Evolutionary conservation across 2,113 vertebrate species (phyloP).

Genomic region (Antigone vipio): DNA sequence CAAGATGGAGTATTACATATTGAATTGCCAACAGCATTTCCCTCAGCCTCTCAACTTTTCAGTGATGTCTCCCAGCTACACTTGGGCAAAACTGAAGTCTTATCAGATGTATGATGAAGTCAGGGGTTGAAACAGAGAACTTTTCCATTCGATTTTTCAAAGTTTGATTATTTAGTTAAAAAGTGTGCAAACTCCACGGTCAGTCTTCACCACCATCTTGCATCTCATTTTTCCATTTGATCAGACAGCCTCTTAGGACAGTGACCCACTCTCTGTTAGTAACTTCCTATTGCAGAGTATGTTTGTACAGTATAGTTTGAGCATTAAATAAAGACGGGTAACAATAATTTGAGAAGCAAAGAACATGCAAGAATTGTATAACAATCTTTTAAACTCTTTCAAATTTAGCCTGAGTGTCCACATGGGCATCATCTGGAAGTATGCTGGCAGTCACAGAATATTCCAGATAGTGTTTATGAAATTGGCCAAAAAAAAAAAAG

Average conservation of each 20-base stretch:
- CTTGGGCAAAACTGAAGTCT: not conserved
- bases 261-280: not conserved
- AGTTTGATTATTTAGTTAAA: not conserved
- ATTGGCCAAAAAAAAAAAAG: not conserved
- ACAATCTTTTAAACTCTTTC: not conserved
- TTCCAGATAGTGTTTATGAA: not conserved
- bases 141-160: not conserved
- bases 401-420: not conserved
- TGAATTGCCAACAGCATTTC: not conserved
- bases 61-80: not conserved
- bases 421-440: not conserved
- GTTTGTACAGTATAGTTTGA: not conserved
- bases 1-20: not conserved
- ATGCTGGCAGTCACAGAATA: not conserved
- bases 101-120: not conserved
- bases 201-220: not conserved
- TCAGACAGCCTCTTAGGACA: not conserved
- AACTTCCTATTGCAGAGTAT: not conserved
- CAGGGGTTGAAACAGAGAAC: not conserved
- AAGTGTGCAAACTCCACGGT: not conserved
- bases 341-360: not conserved
- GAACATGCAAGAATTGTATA: not conserved
- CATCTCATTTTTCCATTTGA: not conserved
- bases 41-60: not conserved
- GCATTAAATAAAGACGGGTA: not conserved